These are phyloP conservation scores for Synergus laeviventris DNA, from an alignment of 2,888 invertebrate species.

Conservation along the genomic window DNA sequence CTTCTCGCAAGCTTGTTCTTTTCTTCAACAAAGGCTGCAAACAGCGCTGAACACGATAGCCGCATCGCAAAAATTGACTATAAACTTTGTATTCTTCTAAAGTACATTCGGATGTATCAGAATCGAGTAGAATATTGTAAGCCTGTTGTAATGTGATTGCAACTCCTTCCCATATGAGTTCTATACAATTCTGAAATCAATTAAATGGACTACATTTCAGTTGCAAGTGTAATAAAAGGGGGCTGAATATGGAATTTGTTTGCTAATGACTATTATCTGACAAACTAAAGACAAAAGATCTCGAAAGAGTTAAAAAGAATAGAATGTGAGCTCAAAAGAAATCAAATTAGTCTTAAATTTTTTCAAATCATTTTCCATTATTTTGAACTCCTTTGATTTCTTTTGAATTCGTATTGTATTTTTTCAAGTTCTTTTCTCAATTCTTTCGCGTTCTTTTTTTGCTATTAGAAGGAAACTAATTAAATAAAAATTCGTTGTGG, in stretches of 20 bases:
- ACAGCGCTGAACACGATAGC: conserved; percentile 79
- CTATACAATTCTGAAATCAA: conserved; percentile 80
- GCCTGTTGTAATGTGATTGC: conserved; percentile 83
- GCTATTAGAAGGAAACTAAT: too few species aligned
- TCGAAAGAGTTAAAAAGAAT: too few species aligned
- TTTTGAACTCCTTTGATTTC: too few species aligned
- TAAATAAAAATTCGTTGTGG: too few species aligned
- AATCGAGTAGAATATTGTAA: conserved; percentile 78
- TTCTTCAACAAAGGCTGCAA: conserved; percentile 41
- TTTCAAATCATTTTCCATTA: too few species aligned
- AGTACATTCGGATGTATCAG: conserved; percentile 69
- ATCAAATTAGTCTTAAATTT: too few species aligned
- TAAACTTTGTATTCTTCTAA: conserved; percentile 80
- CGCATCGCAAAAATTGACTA: conserved; percentile 79
- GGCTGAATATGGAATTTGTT: background rate
- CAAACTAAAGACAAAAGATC: too few species aligned
- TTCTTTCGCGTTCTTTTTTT: too few species aligned
- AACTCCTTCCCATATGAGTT: conserved; percentile 79
- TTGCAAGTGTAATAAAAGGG: background rate
- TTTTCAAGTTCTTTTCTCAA: too few species aligned
- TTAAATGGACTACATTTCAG: conserved; percentile 37
- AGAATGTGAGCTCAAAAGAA: too few species aligned
- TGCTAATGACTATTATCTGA: background rate
- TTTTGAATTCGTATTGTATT: too few species aligned
- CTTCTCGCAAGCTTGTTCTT: conserved; percentile 53